phyloP scores from a whole-genome alignment of 1,140 invertebrate genomes.

The Anagrus nilaparvatae region DNA sequence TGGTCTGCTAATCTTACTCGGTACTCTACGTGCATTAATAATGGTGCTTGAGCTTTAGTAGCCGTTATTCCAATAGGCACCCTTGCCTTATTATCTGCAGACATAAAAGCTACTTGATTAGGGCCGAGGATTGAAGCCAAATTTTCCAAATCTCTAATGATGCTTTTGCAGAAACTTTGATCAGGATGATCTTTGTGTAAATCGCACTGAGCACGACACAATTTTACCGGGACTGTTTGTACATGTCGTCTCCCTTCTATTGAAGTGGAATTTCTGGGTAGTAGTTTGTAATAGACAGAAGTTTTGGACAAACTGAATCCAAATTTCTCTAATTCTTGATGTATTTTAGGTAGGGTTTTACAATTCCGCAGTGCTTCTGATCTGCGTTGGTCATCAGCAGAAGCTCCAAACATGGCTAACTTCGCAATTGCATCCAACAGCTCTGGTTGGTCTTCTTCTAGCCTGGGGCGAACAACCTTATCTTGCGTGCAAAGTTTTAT shows the following conservation, averaged over 20 bases:
- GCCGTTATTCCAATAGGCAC: too few species aligned
- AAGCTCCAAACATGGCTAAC: constrained; percentile 14
- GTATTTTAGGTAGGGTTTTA: constrained; percentile 14
- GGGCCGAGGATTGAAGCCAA: constrained; percentile 19
- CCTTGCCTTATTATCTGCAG: too few species aligned
- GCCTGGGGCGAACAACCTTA: constrained; percentile 12
- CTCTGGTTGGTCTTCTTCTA: constrained; percentile 15
- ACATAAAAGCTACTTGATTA: too few species aligned
- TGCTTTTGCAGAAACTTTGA: constrained; percentile 1
- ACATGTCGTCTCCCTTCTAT: constrained; percentile 8
- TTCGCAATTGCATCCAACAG: constrained; percentile 11
- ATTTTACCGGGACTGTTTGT: constrained; percentile 5
- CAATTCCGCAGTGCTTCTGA: constrained; percentile 11
- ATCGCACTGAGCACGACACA: constrained; percentile 1
- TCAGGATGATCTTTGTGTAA: constrained; percentile 7
- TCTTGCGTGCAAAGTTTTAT: too few species aligned
- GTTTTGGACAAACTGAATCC: constrained; percentile 9
- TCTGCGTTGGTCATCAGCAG: constrained; percentile 15
- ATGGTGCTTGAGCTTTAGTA: too few species aligned
- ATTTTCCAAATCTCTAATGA: constrained; percentile 1
- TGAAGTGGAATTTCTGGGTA: constrained; percentile 7
- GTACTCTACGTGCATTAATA: too few species aligned
- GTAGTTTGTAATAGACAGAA: constrained; percentile 5
- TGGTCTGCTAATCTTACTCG: too few species aligned
- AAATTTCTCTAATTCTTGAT: constrained; percentile 3